A percentile compares a stretch with the other conserved stretches of the same genome.
Evolutionary conservation across 2,888 invertebrate genomes (phyloP).

Genomic region (Amiota minor): DNA sequence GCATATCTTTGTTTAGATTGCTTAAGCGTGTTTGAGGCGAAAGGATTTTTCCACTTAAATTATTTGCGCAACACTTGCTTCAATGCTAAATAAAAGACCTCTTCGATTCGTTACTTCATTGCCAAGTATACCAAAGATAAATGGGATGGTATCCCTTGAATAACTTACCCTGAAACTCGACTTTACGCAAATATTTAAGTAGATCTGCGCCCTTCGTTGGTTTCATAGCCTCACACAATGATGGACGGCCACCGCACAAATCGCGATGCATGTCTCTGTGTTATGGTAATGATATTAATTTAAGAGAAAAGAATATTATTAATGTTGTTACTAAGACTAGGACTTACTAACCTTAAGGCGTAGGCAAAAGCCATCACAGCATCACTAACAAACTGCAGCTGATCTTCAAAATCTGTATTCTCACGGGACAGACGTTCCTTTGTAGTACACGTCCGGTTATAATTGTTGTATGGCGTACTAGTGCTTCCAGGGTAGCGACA

Average conservation of each 20-base stretch:
- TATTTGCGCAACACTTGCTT: slow-evolving; percentile 56
- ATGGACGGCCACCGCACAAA: slow-evolving; percentile 82
- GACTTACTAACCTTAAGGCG: slow-evolving; percentile 80
- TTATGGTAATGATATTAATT: too few species aligned
- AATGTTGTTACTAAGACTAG: not conserved
- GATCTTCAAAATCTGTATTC: slow-evolving; percentile 91
- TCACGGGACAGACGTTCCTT: slow-evolving; percentile 82
- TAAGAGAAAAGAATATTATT: slow-evolving; percentile 13
- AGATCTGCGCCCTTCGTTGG: slow-evolving; percentile 91
- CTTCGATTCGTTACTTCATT: slow-evolving; percentile 4
- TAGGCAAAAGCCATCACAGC: slow-evolving; percentile 96
- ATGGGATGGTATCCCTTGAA: not conserved
- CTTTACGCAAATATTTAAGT: slow-evolving; percentile 86
- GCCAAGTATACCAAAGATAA: not conserved
- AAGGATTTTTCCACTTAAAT: slow-evolving; percentile 53
- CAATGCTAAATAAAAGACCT: slow-evolving; percentile 16
- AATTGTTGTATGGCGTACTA: slow-evolving; percentile 87
- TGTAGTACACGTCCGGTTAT: slow-evolving; percentile 82
- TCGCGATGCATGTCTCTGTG: slow-evolving; percentile 90
- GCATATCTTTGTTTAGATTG: not conserved
- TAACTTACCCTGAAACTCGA: slow-evolving; percentile 87
- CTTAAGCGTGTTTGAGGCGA: not conserved
- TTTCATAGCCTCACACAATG: slow-evolving; percentile 90
- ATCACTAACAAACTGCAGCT: slow-evolving; percentile 96
- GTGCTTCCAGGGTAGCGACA: slow-evolving; percentile 89